Evolutionary conservation across 2,797 vertebrate genomes (phyloP), one percentile per base, ranked within the genome.

Genomic region (Girardinus metallicus): DNA sequence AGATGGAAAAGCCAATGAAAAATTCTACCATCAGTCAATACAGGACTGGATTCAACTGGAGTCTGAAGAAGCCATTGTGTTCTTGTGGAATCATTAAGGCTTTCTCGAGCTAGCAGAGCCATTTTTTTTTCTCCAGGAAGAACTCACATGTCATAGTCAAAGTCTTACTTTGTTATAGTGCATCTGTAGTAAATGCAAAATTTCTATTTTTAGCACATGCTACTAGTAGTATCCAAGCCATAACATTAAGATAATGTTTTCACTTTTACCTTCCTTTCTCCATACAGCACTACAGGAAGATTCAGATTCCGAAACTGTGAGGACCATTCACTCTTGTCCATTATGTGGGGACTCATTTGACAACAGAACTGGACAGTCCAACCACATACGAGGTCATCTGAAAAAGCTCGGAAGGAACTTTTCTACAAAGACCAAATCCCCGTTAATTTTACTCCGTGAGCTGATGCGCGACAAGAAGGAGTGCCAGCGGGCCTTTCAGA

Each of bases 381-480:
- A 99, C 95, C 98, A 99, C 80, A 97, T 99, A 89, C 96, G 98
- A 88, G 98, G 98, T 91, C 98, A 99, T 92, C 96, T 99, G 87
- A 99, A 99, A 96, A 97, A 97, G 92, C 97, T 99, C 87, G 97
- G 98, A 79, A 97, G 97, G 96, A 97, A 94, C 86, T 96, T 98
- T 87, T 95, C 96, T 88, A 95, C 97, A 1, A 97, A 97, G 49
- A 97, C 95, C 93, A 99, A 98, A 94, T 98, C 98, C 79, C 98
- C 98, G 0, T 96, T 99, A 89, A 95, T 97, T 85, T 96, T 99
- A 94, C 95, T 99, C 41, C 98, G 97, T 87, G 97, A 99, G 93
- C 94, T 99, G 95, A 98, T 99, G 98, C 97, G 98, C 66, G 98
- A 99, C 91, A 97, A 99, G 95, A 97, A 98, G 91, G 98, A 98